Evolutionary conservation across 2,888 invertebrate genomes (phyloP), one percentile per base, ranked within the genome.

Genomic region (Spilarctia lutea): DNA sequence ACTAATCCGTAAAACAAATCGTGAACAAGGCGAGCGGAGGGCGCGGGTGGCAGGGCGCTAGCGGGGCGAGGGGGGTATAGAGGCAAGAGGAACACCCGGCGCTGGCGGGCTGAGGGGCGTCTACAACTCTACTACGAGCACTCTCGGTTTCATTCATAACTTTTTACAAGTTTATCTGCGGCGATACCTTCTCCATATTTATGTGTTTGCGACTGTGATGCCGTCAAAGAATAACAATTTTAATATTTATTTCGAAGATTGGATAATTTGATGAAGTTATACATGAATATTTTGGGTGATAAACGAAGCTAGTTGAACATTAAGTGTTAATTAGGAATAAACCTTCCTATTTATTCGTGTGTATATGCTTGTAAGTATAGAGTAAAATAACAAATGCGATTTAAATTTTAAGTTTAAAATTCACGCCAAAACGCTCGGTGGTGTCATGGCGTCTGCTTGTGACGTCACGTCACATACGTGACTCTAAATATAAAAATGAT

Each of bases 141-240:
- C 96, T 95, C 95, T 96, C 95, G 91, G 92, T 95, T 96, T 96
- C 96, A 96, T 96, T 96, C 96, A 96, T 96, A 96, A 96, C 96
- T 96, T 96, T 96, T 96, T 96, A 94, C 94, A 95, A 96, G 94
- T 95, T 96, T 95, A 95, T 95, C 95, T 95, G 94, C 86, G 90
- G 91, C 92, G 92, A 94, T 94, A 94, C 94, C 94, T 94, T 91
- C 92, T 94, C 94, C 94, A 95, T 95, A 95, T 95, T 95, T 95
- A 95, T 95, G 93, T 94, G 93, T 95, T 94, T 94, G 94, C 91
- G 90, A 92, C 91, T 92, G 90, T 86, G 86, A 89, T 84, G 86
- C 79, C 80, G 2, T 3, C 94, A 94, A 89, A 94, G 95, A 94
- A 73, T 90, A 91, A 33, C 74, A 52, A 71, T 76, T 78, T 74